Evolutionary conservation across 2,797 vertebrate species (phyloP).

Genomic region (Mus minutoides): DNA sequence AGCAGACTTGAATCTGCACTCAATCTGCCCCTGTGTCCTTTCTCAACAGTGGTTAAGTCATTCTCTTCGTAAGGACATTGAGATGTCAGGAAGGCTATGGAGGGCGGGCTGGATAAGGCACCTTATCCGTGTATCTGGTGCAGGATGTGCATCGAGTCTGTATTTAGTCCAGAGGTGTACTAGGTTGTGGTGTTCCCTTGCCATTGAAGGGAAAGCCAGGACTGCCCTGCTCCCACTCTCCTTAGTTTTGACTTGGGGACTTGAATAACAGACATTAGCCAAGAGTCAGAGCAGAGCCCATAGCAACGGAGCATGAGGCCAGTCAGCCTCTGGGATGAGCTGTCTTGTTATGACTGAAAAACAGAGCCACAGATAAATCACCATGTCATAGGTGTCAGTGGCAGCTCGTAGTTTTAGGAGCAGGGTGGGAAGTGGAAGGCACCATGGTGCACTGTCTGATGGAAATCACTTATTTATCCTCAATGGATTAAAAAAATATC

Average conservation of each 20-base stretch:
- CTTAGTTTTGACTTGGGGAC: slow-evolving; percentile 63
- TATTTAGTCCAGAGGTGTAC: neutral
- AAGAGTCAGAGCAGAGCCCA: slow-evolving; percentile 59
- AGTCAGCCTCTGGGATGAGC: slow-evolving; percentile 68
- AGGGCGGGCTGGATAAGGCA: neutral
- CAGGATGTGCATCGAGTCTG: neutral
- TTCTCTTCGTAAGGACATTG: neutral
- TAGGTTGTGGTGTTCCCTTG: neutral
- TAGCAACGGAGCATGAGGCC: slow-evolving; percentile 74
- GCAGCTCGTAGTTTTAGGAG: neutral
- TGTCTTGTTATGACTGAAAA: slow-evolving; percentile 65
- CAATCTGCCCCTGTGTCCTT: slow-evolving; percentile 9
- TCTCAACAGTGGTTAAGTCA: slow-evolving; percentile 11
- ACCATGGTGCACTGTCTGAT: neutral
- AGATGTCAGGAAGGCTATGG: neutral
- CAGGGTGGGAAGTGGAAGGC: neutral
- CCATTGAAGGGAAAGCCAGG: neutral
- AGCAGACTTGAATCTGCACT: slow-evolving; percentile 13
- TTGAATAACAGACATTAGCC: slow-evolving; percentile 62
- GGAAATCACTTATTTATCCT: neutral
- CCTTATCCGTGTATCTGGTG: neutral
- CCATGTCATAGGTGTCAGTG: slow-evolving; percentile 32
- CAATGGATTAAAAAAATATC: neutral
- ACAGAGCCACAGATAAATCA: slow-evolving; percentile 58
- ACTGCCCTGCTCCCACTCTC: neutral